These are phyloP conservation scores for Amiota minor DNA, from an alignment of 2,888 invertebrate genomes.

Conservation along the genomic window DNA sequence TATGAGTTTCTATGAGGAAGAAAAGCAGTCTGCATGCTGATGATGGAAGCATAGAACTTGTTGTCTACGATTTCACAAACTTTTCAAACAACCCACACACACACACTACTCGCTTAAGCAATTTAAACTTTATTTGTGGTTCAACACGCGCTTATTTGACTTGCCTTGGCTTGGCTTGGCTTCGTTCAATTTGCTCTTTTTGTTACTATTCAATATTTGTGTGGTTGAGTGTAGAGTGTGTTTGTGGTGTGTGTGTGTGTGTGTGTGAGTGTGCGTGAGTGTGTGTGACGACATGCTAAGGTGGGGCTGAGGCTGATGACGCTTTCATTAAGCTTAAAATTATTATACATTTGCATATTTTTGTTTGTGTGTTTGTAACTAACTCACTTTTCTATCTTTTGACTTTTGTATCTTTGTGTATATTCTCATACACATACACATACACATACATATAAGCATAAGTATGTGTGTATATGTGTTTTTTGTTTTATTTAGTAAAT, in stretches of 20 bases:
- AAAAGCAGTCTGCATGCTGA: too few species aligned
- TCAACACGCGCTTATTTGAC: slow-evolving; percentile 17
- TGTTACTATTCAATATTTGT: neutral
- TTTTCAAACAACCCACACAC: neutral
- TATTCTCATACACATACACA: neutral
- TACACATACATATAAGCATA: neutral
- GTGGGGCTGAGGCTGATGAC: slow-evolving; percentile 7
- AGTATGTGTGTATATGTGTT: neutral
- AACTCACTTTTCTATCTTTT: neutral
- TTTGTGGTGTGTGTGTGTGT: neutral
- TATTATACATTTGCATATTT: neutral
- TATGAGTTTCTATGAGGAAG: too few species aligned
- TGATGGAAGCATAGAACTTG: neutral
- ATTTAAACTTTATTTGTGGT: neutral
- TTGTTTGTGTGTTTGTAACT: neutral
- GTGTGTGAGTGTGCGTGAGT: neutral
- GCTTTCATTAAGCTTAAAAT: neutral
- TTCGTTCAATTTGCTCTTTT: neutral
- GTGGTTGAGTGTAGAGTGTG: neutral
- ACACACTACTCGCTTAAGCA: neutral
- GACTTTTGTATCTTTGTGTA: neutral
- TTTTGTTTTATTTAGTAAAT: slow-evolving; percentile 2
- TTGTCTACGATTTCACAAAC: neutral
- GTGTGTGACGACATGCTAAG: slow-evolving; percentile 11
- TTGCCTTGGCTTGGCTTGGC: neutral